Evolutionary conservation across 2,797 vertebrate species (phyloP).

Genomic region (Eospalax fontanierii): DNA sequence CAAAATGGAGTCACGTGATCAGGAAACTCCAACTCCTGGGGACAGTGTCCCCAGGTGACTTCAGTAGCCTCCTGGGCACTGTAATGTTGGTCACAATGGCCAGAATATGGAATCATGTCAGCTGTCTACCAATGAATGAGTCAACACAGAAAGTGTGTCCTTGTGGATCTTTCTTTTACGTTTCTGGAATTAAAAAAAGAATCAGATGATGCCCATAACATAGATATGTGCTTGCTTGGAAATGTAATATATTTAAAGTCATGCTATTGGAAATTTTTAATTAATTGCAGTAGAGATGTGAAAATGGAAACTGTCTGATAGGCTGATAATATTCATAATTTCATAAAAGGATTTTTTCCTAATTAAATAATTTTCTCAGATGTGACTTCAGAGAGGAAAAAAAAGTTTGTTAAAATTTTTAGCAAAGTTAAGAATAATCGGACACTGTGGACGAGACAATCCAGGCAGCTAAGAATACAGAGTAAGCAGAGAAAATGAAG

Average conservation of each 20-base stretch:
- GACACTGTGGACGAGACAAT: neutral
- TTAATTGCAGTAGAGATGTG: constrained; percentile 59
- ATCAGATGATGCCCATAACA: constrained; percentile 29
- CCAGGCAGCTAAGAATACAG: neutral
- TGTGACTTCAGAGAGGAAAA: constrained; percentile 28
- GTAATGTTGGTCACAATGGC: no score
- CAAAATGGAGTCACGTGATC: neutral
- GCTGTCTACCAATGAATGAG: no score
- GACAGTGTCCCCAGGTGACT: no score
- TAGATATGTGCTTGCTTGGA: neutral
- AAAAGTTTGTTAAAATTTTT: neutral
- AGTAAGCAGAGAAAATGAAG: neutral
- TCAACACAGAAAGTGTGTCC: no score
- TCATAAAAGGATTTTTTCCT: constrained; percentile 4
- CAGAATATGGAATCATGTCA: no score
- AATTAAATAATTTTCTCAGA: constrained; percentile 51
- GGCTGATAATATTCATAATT: constrained; percentile 23
- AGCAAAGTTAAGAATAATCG: neutral
- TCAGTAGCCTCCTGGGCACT: no score
- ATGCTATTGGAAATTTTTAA: constrained; percentile 48
- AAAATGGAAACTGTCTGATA: constrained; percentile 28
- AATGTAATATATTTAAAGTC: neutral
- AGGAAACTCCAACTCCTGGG: no score
- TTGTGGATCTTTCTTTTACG: neutral
- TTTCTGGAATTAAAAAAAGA: constrained; percentile 54